Conservation (phyloP, 30 jellyfish, hydroid and myxozoan genomes). For the Chrysaora quinquecirrha region DNA sequence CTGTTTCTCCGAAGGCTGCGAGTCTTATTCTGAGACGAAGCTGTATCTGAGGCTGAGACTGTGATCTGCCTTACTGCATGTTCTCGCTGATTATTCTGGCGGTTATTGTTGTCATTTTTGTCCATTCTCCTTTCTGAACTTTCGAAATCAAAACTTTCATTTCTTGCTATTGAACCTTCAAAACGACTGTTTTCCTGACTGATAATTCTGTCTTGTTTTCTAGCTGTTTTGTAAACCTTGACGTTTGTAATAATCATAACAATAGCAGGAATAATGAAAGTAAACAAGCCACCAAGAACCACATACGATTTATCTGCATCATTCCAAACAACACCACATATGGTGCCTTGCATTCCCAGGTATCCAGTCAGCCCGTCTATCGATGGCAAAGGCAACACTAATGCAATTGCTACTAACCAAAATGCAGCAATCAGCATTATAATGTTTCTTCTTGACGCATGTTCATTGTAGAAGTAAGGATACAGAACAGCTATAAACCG, state of each 20-base stretch:
- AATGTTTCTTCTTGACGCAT: conserved; percentile 8
- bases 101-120: not conserved
- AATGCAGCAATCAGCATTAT: not conserved
- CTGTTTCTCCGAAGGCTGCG: not conserved
- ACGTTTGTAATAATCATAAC: conserved; percentile 19
- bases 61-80: not conserved
- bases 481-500: conserved; percentile 28
- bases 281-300: not conserved
- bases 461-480: conserved; percentile 29
- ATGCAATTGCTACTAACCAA: conserved; percentile 10
- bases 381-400: conserved; percentile 18
- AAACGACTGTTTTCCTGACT: not conserved
- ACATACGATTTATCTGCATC: conserved; percentile 3
- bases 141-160: not conserved
- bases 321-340: conserved; percentile 31
- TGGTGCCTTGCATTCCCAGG: conserved; percentile 23
- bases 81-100: not conserved
- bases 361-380: conserved; percentile 10
- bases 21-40: not conserved
- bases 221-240: conserved; percentile 34
- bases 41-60: too few relatives aligned
- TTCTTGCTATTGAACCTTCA: not conserved
- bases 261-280: conserved; percentile 1
- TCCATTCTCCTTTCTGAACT: not conserved
- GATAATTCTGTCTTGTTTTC: conserved; percentile 9